Conservation (phyloP, 1,140 invertebrate genomes). For the Stegodyphus mimosarum region DNA sequence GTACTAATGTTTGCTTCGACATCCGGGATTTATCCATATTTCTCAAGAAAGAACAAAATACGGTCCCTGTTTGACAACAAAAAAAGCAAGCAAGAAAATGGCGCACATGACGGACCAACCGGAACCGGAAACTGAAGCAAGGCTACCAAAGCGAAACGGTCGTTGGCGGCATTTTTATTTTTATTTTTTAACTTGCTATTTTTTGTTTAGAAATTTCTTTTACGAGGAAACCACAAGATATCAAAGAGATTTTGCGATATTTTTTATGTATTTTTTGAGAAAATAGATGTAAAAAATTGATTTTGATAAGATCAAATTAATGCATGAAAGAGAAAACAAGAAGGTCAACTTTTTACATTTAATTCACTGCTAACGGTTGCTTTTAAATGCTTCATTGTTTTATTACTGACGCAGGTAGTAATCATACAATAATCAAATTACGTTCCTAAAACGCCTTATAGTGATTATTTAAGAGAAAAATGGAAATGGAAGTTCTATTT, state of each 20-base stretch:
- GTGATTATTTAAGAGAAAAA: no score
- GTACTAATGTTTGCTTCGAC: no score
- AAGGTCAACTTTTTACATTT: neutral
- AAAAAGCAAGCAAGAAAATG: conserved; percentile 13
- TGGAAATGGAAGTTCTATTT: no score
- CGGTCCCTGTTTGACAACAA: conserved; percentile 12
- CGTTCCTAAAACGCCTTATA: no score
- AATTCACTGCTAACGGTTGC: no score
- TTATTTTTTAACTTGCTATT: neutral
- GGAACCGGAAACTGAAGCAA: conserved; percentile 52
- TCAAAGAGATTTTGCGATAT: conserved; percentile 14
- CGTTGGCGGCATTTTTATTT: conserved; percentile 32
- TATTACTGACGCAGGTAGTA: no score
- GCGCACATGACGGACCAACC: conserved; percentile 43
- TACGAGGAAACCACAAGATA: conserved; percentile 50
- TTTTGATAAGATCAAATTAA: neutral
- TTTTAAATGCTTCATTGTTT: no score
- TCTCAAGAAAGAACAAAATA: neutral
- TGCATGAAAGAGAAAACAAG: neutral
- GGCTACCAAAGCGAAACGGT: conserved; percentile 43
- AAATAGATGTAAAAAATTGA: conserved; percentile 19
- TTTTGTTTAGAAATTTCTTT: conserved; percentile 13
- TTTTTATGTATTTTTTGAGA: conserved; percentile 4
- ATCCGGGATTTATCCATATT: neutral
- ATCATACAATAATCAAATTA: no score